Evolutionary conservation across 2,888 invertebrate species (phyloP).

Genomic region (Pristionchus entomophagus): DNA sequence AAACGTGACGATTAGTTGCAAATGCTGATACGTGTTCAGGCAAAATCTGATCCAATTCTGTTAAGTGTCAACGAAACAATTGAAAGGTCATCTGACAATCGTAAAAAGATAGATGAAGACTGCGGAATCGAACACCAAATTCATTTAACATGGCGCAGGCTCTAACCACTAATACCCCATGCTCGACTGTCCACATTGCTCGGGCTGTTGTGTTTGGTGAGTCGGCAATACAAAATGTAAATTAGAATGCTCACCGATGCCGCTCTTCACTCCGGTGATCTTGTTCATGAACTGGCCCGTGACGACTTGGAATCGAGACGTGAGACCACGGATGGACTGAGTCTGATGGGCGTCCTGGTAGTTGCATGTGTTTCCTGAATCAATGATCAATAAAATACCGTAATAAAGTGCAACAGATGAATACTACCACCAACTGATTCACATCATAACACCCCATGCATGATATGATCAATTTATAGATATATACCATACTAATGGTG

Average conservation of each 20-base stretch:
- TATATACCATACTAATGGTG: too few species aligned
- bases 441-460: too few species aligned
- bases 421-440: too few species aligned
- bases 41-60: too few species aligned
- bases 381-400: neutral
- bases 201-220: too few species aligned
- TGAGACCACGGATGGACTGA: constrained; percentile 72
- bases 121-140: neutral
- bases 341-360: constrained; percentile 72
- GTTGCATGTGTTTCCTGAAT: constrained; percentile 67
- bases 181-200: too few species aligned
- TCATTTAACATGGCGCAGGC: neutral
- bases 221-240: too few species aligned
- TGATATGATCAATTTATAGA: neutral
- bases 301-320: constrained; percentile 73
- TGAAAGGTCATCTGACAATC: neutral
- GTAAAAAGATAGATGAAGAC: neutral
- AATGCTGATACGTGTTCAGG: too few species aligned
- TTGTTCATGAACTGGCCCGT: constrained; percentile 75
- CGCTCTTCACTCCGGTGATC: constrained; percentile 73
- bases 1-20: constrained; percentile 24
- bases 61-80: neutral
- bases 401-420: too few species aligned
- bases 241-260: constrained; percentile 56
- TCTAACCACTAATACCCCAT: too few species aligned